Percentiles rank a stretch among this genome's conserved stretches.
Evolutionary conservation across 2,888 invertebrate genomes (phyloP).

Genomic region (Octodonta nipae): DNA sequence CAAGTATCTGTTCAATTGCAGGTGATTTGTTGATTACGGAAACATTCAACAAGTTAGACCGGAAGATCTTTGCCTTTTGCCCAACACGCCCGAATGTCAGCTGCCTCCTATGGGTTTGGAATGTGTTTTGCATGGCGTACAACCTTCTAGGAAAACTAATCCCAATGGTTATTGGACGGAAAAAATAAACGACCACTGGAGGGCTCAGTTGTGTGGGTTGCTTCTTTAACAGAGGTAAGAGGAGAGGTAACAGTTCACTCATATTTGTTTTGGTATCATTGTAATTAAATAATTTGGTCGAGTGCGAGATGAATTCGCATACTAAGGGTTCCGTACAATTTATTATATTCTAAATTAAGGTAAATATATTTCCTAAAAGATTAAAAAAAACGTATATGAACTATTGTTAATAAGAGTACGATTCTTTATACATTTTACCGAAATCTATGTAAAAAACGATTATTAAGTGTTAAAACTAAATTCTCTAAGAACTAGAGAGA

Average conservation of each 20-base stretch:
- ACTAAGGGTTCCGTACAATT: too few species aligned
- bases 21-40: conserved; percentile 74
- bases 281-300: background rate
- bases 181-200: conserved; percentile 40
- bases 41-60: conserved; percentile 39
- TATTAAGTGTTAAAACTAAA: too few species aligned
- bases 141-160: conserved; percentile 50
- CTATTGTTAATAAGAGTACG: too few species aligned
- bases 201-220: conserved; percentile 18
- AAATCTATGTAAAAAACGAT: too few species aligned
- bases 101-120: conserved; percentile 54
- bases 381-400: too few species aligned
- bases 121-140: conserved; percentile 55
- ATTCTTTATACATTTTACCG: too few species aligned
- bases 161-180: conserved; percentile 49
- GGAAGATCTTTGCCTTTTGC: conserved; percentile 37
- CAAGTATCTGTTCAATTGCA: too few species aligned
- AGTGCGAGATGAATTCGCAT: too few species aligned
- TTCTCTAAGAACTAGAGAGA: too few species aligned
- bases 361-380: too few species aligned
- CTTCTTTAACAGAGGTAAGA: too few species aligned
- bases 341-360: background rate
- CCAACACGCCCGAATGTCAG: conserved; percentile 16
- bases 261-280: conserved; percentile 1
- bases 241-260: conserved; percentile 39